phyloP scores from a whole-genome alignment of 2,113 vertebrate species.

The Ifrita kowaldi region DNA sequence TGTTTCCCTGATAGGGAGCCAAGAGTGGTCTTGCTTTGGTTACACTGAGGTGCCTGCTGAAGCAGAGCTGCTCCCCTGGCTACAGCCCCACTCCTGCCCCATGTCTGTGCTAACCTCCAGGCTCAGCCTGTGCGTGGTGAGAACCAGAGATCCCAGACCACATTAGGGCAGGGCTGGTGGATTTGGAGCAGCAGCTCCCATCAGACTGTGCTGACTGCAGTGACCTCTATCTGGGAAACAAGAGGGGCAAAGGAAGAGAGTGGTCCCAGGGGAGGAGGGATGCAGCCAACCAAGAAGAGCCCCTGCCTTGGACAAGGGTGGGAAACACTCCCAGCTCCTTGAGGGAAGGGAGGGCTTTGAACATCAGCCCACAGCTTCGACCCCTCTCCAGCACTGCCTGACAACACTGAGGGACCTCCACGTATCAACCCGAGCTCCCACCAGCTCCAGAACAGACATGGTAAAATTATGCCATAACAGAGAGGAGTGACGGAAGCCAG shows the following conservation, averaged over 20 bases:
- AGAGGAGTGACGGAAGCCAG: slow-evolving; percentile 15
- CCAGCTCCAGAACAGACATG: background rate
- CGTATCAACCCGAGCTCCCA: background rate
- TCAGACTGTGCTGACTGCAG: slow-evolving; percentile 40
- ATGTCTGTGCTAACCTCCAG: background rate
- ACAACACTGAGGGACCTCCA: background rate
- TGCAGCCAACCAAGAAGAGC: background rate
- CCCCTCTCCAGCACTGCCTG: background rate
- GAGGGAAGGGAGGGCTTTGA: background rate
- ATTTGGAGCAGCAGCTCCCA: background rate
- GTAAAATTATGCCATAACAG: background rate
- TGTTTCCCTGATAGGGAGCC: background rate
- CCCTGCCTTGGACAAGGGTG: background rate
- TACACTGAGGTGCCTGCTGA: background rate
- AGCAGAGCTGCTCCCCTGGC: background rate
- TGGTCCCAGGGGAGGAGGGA: background rate
- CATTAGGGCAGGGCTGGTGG: background rate
- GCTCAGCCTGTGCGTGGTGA: background rate
- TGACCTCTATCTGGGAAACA: slow-evolving; percentile 48
- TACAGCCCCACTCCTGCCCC: background rate
- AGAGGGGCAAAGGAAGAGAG: background rate
- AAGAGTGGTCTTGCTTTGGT: background rate
- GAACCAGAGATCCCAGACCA: background rate
- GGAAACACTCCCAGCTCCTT: background rate
- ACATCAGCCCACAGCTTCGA: background rate